Evolutionary conservation across 2,888 invertebrate species (phyloP), one percentile per base, ranked within the genome.

Genomic region (Rhamphomyia laevipes): DNA sequence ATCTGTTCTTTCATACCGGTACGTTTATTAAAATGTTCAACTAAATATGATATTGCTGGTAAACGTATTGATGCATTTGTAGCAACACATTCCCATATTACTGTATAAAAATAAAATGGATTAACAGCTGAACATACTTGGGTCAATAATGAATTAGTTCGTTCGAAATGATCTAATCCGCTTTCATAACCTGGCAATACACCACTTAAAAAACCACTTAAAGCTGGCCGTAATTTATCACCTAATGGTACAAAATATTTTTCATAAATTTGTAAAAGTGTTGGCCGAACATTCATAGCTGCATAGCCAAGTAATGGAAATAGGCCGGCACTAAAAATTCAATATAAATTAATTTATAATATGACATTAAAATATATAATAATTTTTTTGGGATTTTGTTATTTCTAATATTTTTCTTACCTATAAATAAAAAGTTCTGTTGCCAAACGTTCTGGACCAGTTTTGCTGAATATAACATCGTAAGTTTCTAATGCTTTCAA

Each of bases 401-500:
- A 49, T 5, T 30, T 15, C 17, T 13, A 43, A 43, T 17, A 18
- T 10, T 18, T 42, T 17, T 40, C 37, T 62, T 80, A 82, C 72
- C 84, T 84, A 64, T 88, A 90, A 58, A 88, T 87, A 65, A 89
- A 89, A 48, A 89, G 73, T 63, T 90, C 89, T 59, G 84, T 82
- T 47, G 86, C 83, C 50, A 90, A 73, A 52, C 83, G 75, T 63
- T 82, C 82, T 45, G 86, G 82, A 51, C 90, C 90, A 72, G 92
- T 87, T 61, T 85, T 86, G 64, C 84, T 84, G 72, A 93, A 92
- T 64, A 93, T 88, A 56, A 88, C 84, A 63, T 88, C 87, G 68
- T 92, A 93, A 0, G 90, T 89, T 72, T 93, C 92, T 56, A 93
- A 71, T 18, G 91, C 90, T 70, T 91, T 92, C 53, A 92, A 72